These are phyloP conservation scores for Petroica traversi DNA, from an alignment of 2,113 vertebrate species.

Conservation along the genomic window DNA sequence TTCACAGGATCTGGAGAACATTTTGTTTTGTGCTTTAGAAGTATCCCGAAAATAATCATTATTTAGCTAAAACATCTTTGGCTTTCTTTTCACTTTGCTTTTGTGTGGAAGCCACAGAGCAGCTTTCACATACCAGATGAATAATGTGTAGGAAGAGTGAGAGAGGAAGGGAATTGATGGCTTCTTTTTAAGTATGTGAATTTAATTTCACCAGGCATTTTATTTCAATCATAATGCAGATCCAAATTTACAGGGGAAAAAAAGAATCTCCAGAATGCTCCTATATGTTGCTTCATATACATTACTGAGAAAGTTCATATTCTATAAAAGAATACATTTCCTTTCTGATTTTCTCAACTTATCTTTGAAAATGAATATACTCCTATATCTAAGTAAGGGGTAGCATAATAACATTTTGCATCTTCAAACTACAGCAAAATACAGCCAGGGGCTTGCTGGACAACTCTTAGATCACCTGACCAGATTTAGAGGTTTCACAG, in stretches of 20 bases:
- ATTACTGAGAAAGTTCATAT: not conserved
- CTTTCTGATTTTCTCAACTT: not conserved
- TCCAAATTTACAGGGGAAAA: not conserved
- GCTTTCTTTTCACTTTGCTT: constrained; percentile 18
- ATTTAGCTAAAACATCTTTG: constrained; percentile 40
- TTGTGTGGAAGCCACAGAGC: constrained; percentile 34
- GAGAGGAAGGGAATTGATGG: constrained; percentile 12
- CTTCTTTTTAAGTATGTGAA: constrained; percentile 10
- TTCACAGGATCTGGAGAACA: constrained; percentile 14
- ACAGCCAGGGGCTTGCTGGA: not conserved
- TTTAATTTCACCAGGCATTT: constrained; percentile 31
- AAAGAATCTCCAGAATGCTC: not conserved
- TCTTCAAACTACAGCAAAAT: not conserved
- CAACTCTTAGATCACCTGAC: not conserved
- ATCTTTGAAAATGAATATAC: not conserved
- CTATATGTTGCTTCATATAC: not conserved
- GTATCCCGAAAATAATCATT: not conserved
- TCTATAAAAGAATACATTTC: not conserved
- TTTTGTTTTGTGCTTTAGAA: constrained; percentile 30
- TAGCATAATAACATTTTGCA: not conserved
- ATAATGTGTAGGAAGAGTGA: constrained; percentile 59
- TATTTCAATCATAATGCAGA: not conserved
- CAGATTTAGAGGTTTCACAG: not conserved
- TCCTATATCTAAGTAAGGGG: not conserved
- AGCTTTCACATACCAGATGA: constrained; percentile 43